A percentile compares a stretch with the other conserved stretches of the same genome.
These are phyloP conservation scores for Sinelater perroti DNA, from an alignment of 2,888 invertebrate species.

Conservation along the genomic window DNA sequence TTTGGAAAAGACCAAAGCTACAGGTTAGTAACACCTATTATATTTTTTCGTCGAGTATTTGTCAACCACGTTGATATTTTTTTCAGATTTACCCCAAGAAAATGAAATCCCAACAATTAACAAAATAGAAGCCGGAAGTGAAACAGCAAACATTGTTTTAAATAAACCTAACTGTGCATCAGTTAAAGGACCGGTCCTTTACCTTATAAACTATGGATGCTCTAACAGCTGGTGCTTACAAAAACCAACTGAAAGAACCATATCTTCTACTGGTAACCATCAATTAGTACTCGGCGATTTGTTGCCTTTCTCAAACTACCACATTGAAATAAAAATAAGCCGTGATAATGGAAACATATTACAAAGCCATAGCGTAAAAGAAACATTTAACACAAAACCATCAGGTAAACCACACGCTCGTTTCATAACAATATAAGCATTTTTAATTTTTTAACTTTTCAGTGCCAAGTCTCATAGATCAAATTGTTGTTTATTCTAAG, in stretches of 20 bases:
- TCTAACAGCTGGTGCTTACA: conserved; percentile 19
- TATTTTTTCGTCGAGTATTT: no score
- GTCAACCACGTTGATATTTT: background rate
- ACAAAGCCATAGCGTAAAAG: background rate
- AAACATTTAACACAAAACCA: conserved; percentile 27
- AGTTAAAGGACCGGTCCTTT: conserved; percentile 11
- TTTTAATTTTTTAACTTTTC: background rate
- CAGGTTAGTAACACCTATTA: no score
- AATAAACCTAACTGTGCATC: conserved; percentile 7
- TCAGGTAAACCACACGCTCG: conserved; percentile 17
- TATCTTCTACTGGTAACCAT: background rate
- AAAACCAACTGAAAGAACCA: background rate
- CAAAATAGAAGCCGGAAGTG: background rate
- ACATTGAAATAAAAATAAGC: conserved; percentile 7
- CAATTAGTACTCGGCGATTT: conserved; percentile 15
- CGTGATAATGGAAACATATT: conserved; percentile 20
- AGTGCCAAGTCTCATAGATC: conserved; percentile 15
- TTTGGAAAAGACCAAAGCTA: no score
- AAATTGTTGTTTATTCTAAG: conserved; percentile 40
- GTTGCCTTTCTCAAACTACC: conserved; percentile 40
- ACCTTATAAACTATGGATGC: conserved; percentile 9
- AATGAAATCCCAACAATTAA: conserved; percentile 16
- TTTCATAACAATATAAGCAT: background rate
- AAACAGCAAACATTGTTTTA: conserved; percentile 2
- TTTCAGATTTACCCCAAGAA: conserved; percentile 17